Percentiles rank a stretch among this genome's conserved stretches.
phyloP scores from a whole-genome alignment of 2,797 vertebrate genomes.

The Aplochiton taeniatus region DNA sequence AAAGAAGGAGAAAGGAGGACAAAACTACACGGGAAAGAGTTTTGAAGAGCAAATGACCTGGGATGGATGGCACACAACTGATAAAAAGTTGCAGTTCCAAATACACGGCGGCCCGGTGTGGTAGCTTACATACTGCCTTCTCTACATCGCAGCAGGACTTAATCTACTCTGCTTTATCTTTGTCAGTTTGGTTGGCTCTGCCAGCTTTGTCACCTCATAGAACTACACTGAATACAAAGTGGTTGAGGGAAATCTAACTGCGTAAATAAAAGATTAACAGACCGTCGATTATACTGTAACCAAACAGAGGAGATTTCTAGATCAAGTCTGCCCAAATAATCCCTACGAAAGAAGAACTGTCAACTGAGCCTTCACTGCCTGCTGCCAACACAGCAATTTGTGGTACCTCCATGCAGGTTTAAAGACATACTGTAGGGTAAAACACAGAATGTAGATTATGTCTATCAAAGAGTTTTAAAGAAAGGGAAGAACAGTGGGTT shows the following conservation, averaged over 20 bases:
- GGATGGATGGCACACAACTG: constrained; percentile 25
- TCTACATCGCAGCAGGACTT: no score
- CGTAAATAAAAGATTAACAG: constrained; percentile 5
- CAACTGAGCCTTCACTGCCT: constrained; percentile 27
- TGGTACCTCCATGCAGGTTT: not conserved
- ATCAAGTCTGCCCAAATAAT: constrained; percentile 38
- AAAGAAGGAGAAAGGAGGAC: constrained; percentile 42
- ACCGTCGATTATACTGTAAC: constrained; percentile 29
- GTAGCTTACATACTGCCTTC: no score
- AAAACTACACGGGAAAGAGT: constrained; percentile 36
- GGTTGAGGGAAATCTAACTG: constrained; percentile 1
- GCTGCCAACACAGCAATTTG: constrained; percentile 14
- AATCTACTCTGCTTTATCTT: not conserved
- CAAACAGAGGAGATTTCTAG: constrained; percentile 15
- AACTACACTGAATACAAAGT: not conserved
- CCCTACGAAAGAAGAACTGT: constrained; percentile 19
- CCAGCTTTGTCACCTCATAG: constrained; percentile 7
- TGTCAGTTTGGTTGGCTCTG: constrained; percentile 9
- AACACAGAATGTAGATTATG: constrained; percentile 19
- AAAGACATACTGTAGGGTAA: no score
- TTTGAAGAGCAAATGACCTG: constrained; percentile 42
- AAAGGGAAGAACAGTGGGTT: constrained; percentile 17
- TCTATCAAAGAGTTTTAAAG: constrained; percentile 43
- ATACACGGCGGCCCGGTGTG: no score
- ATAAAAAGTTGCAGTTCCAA: constrained; percentile 17